These are phyloP conservation scores for Antitype chi DNA, from an alignment of 2,888 invertebrate genomes.

Conservation along the genomic window DNA sequence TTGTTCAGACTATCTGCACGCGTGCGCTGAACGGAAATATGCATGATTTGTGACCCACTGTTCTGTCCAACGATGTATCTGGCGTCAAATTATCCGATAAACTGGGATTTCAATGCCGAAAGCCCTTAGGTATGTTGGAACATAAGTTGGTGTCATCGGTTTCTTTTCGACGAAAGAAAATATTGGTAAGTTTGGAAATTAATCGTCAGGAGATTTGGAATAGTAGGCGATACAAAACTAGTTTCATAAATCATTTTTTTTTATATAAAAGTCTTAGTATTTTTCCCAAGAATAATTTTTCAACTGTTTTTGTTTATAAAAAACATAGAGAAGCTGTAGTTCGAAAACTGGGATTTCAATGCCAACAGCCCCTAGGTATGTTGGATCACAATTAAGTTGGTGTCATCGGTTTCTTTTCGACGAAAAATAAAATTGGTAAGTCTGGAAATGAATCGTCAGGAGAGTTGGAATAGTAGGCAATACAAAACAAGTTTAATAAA, in stretches of 20 bases:
- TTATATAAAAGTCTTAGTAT: not conserved
- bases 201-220: conserved; percentile 28
- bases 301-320: not conserved
- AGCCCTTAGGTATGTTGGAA: not conserved
- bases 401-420: conserved; percentile 6
- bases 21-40: conserved; percentile 55
- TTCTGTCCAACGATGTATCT: conserved; percentile 53
- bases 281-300: not conserved
- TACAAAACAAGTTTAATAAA: conserved; percentile 8
- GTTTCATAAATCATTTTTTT: not conserved
- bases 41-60: conserved; percentile 62
- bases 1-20: conserved; percentile 60
- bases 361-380: not conserved
- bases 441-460: conserved; percentile 17
- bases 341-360: conserved; percentile 29
- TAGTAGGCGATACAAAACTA: not conserved
- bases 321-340: no score
- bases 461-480: conserved; percentile 8
- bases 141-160: conserved; percentile 7
- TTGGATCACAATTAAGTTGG: not conserved
- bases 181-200: not conserved
- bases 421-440: not conserved
- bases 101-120: conserved; percentile 16
- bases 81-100: conserved; percentile 47
- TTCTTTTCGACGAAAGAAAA: conserved; percentile 10